A percentile compares a stretch with the other conserved stretches of the same genome.
These are phyloP conservation scores for Nesometra sesokonis DNA, from an alignment of 35 echinoderm and acorn worm genomes.

Conservation along the genomic window DNA sequence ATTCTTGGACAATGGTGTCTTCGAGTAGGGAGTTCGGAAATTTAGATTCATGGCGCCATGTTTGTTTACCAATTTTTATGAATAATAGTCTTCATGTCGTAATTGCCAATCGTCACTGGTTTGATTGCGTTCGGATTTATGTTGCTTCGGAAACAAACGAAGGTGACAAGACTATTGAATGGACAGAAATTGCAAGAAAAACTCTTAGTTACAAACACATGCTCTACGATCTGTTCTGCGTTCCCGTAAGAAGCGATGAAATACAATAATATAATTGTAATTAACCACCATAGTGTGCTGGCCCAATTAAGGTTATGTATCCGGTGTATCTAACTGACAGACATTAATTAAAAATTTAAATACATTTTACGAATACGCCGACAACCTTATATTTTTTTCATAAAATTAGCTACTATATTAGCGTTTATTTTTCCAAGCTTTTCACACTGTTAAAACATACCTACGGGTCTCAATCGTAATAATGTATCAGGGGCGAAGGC, in stretches of 20 bases:
- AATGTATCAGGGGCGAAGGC: no score
- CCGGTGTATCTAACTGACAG: no score
- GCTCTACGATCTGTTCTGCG: background rate
- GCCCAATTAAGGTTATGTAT: no score
- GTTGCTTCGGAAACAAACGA: background rate
- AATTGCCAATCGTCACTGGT: background rate
- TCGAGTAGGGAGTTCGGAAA: background rate
- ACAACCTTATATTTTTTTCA: no score
- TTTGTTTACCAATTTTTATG: background rate
- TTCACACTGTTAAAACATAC: no score
- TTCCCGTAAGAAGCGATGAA: background rate
- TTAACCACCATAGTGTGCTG: no score
- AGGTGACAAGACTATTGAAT: background rate
- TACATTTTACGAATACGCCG: no score
- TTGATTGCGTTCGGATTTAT: background rate
- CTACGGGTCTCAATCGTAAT: no score
- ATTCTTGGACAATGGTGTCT: background rate
- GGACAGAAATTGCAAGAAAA: background rate
- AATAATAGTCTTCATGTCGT: background rate
- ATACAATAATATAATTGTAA: background rate
- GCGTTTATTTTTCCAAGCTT: no score
- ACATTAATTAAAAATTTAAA: no score
- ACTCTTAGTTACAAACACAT: background rate
- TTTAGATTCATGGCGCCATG: background rate
- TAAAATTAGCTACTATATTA: no score